Evolutionary conservation across 1,140 invertebrate genomes (phyloP).

Genomic region (Scaptomyza graminum): DNA sequence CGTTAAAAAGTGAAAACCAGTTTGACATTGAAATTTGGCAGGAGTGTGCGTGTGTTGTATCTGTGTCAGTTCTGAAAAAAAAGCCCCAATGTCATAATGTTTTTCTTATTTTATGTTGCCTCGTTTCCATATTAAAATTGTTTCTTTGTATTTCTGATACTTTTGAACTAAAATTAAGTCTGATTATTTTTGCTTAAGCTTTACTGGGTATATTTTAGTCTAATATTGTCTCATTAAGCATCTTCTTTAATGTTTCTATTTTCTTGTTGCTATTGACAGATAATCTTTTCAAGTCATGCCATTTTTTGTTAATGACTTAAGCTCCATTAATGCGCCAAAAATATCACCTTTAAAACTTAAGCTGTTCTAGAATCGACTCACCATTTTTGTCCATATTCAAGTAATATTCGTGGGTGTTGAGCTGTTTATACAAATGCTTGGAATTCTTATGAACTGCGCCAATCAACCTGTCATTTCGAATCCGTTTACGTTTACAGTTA

Average conservation of each 20-base stretch:
- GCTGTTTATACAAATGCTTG: slow-evolving; percentile 42
- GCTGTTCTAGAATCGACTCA: slow-evolving; percentile 38
- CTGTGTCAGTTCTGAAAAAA: slow-evolving; percentile 37
- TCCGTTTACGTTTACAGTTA: slow-evolving; percentile 56
- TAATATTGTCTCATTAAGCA: background rate
- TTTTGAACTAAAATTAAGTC: background rate
- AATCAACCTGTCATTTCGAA: slow-evolving; percentile 60
- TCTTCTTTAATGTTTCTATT: slow-evolving; percentile 13
- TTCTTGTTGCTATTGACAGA: slow-evolving; percentile 23
- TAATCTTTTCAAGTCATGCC: slow-evolving; percentile 60
- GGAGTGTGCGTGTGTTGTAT: slow-evolving; percentile 35
- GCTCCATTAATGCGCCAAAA: slow-evolving; percentile 70
- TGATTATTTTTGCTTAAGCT: background rate
- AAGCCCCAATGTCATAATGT: slow-evolving; percentile 53
- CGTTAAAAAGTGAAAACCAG: slow-evolving; percentile 69
- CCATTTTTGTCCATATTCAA: slow-evolving; percentile 57
- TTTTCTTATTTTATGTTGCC: background rate
- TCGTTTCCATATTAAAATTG: background rate
- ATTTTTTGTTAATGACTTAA: slow-evolving; percentile 67
- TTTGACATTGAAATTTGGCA: slow-evolving; percentile 68
- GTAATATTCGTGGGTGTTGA: slow-evolving; percentile 33
- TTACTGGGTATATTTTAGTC: background rate
- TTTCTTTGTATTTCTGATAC: background rate
- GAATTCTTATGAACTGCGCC: slow-evolving; percentile 52
- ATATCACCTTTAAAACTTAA: slow-evolving; percentile 66